Conservation (phyloP, 2,113 vertebrate species). For the Micronycteris hirsuta region DNA sequence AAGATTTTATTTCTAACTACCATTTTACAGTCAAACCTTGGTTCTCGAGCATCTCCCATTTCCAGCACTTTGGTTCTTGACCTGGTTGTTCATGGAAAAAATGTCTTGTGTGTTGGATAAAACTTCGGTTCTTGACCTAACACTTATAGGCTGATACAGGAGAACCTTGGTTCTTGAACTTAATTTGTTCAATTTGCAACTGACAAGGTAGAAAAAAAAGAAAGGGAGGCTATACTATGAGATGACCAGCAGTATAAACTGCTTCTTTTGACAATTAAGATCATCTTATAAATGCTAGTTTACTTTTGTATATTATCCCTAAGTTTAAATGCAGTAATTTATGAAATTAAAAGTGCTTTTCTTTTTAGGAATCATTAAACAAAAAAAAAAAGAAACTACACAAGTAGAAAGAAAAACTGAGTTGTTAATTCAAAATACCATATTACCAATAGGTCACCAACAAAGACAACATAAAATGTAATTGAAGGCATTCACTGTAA, state of each 20-base stretch:
- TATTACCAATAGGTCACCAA: neutral
- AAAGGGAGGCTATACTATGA: neutral
- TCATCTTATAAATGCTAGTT: slow-evolving; percentile 12
- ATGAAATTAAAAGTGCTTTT: slow-evolving; percentile 21
- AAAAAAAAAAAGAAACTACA: neutral
- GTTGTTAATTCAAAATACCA: slow-evolving; percentile 20
- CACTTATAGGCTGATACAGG: too few relatives aligned
- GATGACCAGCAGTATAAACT: neutral
- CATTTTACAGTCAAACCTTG: neutral
- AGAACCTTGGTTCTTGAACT: too few relatives aligned
- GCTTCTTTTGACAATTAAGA: slow-evolving; percentile 7
- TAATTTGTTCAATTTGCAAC: too few relatives aligned
- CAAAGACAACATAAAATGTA: slow-evolving; percentile 23
- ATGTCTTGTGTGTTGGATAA: too few relatives aligned
- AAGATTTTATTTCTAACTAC: neutral
- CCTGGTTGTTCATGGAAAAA: too few relatives aligned
- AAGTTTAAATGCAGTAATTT: neutral
- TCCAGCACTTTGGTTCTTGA: too few relatives aligned
- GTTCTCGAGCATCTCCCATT: too few relatives aligned
- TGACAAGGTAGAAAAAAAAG: too few relatives aligned
- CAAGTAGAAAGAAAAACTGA: slow-evolving; percentile 27
- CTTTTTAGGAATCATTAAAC: slow-evolving; percentile 11
- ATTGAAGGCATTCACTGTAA: neutral
- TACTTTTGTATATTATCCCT: neutral
- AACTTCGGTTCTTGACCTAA: too few relatives aligned